Evolutionary conservation across 2,113 vertebrate species (phyloP), one percentile per base, ranked within the genome.

Genomic region (Apistogramma diplotaenia): DNA sequence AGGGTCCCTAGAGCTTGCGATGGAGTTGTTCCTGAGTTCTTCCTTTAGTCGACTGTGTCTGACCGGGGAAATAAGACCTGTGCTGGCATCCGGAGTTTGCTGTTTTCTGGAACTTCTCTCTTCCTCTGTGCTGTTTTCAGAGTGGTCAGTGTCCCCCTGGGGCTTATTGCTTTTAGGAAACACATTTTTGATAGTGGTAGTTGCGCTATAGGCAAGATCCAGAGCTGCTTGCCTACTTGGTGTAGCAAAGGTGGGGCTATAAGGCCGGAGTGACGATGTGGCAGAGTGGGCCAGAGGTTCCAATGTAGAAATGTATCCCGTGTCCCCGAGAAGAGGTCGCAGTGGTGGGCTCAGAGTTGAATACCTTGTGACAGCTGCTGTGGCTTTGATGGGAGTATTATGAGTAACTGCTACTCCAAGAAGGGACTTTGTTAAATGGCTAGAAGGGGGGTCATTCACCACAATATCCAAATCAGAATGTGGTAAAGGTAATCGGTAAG

Each of bases 401-500:
- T 79, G 56, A 33, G 82, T 72, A 59, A 54, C 76, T 87, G 59
- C 46, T 76, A 76, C 83, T 89, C 77, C 87, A 79, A 76, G 31
- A 55, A 33, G 40, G 27, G 85, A 54, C 8, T 46, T 84, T 65
- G 73, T 85, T 10, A 40, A 73, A 40, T 88, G 71, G 40, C 58
- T 16, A 59, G 74, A 83, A 16, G 86, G 46, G 37, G 76, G 81
- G 78, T 91, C 78, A 72, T 80, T 85, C 57, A 79, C 79, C 81
- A 87, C 75, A 53, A 82, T 77, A 83, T 74, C 57, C 51, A 79
- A 85, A 5, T 2, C 86, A 2, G 79, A 73, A 78, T 83, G 18
- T 43, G 83, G 84, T 15, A 3, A 58, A 31, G 85, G 83, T 84
- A 95, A 96, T 95, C 96, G 96, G 70, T 96, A 95, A 0, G 95